Percentiles rank a stretch among this genome's conserved stretches.
phyloP scores from a whole-genome alignment of 35 echinoderm and acorn worm genomes.

The Apostichopus japonicus region DNA sequence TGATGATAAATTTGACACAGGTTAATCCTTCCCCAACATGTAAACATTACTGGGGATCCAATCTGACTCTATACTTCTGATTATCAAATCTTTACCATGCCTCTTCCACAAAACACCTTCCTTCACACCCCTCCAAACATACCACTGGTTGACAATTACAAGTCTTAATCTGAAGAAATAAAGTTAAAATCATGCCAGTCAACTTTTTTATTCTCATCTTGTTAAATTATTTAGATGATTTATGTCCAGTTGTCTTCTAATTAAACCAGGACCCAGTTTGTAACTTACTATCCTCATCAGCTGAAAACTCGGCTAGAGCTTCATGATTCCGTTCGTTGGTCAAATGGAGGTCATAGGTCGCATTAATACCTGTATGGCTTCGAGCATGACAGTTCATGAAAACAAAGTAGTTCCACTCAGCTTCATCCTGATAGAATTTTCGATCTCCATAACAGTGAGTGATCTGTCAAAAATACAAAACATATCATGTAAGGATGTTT shows the following conservation, averaged over 20 bases:
- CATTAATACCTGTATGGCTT: background rate
- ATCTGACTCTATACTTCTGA: too few relatives aligned
- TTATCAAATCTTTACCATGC: too few relatives aligned
- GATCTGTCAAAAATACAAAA: background rate
- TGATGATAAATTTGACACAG: too few relatives aligned
- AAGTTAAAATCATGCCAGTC: background rate
- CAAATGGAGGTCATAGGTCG: background rate
- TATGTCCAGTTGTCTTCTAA: background rate
- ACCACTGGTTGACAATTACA: background rate
- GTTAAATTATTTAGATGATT: background rate
- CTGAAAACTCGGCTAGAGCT: background rate
- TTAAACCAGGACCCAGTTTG: background rate
- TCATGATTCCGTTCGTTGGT: background rate
- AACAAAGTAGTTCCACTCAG: constrained; percentile 6
- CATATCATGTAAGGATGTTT: too few relatives aligned
- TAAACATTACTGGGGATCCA: too few relatives aligned
- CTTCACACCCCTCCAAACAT: too few relatives aligned
- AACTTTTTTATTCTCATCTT: background rate
- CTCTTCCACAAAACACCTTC: too few relatives aligned
- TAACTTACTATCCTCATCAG: constrained; percentile 36
- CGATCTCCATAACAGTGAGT: background rate
- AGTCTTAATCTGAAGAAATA: background rate
- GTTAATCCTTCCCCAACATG: too few relatives aligned
- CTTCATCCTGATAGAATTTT: background rate
- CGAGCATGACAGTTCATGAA: constrained; percentile 21